A percentile compares a stretch with the other conserved stretches of the same genome.
Evolutionary conservation across 2,113 vertebrate species (phyloP).

Genomic region (Pseudopipra pipra): DNA sequence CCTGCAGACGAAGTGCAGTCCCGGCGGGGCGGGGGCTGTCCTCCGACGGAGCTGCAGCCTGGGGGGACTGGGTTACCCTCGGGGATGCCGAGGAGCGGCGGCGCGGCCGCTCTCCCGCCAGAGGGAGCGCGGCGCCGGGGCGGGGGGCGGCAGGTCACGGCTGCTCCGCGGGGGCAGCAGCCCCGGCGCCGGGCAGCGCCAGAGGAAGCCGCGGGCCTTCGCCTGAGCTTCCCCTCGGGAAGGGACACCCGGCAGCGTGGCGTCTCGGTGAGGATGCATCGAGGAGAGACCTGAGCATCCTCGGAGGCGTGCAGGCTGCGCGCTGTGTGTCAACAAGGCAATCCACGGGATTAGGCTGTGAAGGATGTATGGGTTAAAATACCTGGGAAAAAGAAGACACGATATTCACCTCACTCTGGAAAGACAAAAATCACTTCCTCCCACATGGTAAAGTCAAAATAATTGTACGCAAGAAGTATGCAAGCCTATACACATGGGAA

Average conservation of each 20-base stretch:
- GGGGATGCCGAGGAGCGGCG: neutral
- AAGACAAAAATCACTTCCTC: neutral
- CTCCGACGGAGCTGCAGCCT: neutral
- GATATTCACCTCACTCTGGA: neutral
- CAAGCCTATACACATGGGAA: neutral
- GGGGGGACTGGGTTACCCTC: neutral
- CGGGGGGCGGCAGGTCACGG: neutral
- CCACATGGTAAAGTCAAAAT: neutral
- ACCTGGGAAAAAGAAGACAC: neutral
- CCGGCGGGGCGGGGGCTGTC: neutral
- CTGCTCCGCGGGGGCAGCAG: neutral
- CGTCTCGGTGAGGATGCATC: neutral
- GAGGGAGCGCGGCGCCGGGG: constrained; percentile 52
- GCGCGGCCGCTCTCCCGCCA: neutral
- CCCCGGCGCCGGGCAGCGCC: neutral
- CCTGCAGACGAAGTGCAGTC: neutral
- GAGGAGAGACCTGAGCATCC: neutral
- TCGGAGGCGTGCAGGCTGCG: neutral
- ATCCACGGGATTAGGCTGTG: neutral
- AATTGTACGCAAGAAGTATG: neutral
- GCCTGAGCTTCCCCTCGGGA: neutral
- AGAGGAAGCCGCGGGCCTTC: neutral
- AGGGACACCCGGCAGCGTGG: neutral
- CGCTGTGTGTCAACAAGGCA: neutral
- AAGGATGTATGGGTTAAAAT: neutral